A percentile compares a stretch with the other conserved stretches of the same genome.
These are phyloP conservation scores for Philereme transversata DNA, from an alignment of 2,888 invertebrate species.

Conservation along the genomic window DNA sequence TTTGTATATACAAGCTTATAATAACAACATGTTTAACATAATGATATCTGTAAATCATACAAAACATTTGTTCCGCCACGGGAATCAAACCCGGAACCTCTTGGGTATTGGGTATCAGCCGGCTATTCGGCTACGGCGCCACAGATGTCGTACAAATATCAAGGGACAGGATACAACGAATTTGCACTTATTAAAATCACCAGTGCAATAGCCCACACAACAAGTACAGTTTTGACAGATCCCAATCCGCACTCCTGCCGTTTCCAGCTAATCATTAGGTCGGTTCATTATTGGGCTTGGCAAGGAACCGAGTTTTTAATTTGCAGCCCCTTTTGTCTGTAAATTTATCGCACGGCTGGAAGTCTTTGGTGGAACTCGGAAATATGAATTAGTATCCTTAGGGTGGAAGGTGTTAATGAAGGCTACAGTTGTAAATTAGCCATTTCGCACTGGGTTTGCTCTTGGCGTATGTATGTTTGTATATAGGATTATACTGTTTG, in stretches of 20 bases:
- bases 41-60: no score
- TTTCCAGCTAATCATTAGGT: constrained; percentile 50
- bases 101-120: no score
- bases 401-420: constrained; percentile 63
- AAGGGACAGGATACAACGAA: not conserved
- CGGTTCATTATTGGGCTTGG: constrained; percentile 62
- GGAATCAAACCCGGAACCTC: no score
- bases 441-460: constrained; percentile 23
- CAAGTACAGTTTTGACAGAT: constrained; percentile 16
- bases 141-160: no score
- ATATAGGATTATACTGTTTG: constrained; percentile 1
- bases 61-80: no score
- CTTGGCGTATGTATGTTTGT: constrained; percentile 3
- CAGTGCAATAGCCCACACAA: constrained; percentile 2
- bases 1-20: no score
- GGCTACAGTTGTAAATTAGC: constrained; percentile 47
- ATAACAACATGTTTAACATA: no score
- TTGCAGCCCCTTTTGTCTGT: constrained; percentile 71
- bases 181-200: constrained; percentile 11
- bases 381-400: constrained; percentile 76
- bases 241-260: constrained; percentile 32
- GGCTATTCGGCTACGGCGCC: no score
- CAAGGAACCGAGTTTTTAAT: constrained; percentile 73
- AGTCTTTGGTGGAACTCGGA: constrained; percentile 60
- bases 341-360: constrained; percentile 72